Evolutionary conservation across 2,797 vertebrate species (phyloP).

Genomic region (Sciurus carolinensis): DNA sequence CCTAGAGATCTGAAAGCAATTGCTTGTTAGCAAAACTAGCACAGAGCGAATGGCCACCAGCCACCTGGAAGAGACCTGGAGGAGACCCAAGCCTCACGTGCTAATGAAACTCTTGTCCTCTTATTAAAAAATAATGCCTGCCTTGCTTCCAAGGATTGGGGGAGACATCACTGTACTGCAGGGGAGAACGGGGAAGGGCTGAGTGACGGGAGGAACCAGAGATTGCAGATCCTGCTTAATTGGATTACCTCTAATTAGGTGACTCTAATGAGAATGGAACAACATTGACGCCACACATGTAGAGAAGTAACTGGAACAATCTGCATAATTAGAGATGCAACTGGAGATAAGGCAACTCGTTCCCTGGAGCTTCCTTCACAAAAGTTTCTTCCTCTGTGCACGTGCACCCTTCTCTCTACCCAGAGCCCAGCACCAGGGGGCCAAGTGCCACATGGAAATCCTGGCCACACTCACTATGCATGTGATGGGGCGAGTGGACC

Average conservation of each 20-base stretch:
- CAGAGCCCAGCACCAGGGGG: not conserved
- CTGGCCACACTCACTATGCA: not conserved
- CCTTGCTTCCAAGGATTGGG: not conserved
- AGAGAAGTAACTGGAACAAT: slow-evolving; percentile 38
- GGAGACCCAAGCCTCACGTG: slow-evolving; percentile 6
- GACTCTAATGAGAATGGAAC: slow-evolving; percentile 65
- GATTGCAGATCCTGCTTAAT: slow-evolving; percentile 66
- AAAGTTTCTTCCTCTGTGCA: not conserved
- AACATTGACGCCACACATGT: not conserved
- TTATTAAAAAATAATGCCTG: slow-evolving; percentile 73
- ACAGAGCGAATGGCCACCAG: slow-evolving; percentile 49
- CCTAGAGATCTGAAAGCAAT: slow-evolving; percentile 71
- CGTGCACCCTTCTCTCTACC: not conserved
- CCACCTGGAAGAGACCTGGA: slow-evolving; percentile 27
- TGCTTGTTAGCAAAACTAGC: slow-evolving; percentile 67
- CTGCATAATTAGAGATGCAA: slow-evolving; percentile 36
- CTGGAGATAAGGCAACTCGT: not conserved
- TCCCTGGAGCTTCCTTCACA: not conserved
- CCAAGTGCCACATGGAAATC: not conserved
- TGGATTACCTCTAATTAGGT: slow-evolving; percentile 75
- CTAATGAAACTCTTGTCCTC: slow-evolving; percentile 69
- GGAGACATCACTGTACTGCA: not conserved
- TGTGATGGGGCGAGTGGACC: not conserved
- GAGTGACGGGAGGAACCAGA: not conserved
- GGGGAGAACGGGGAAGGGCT: not conserved